Base-by-base conservation (phyloP, 2,113 vertebrate genomes). In the Ictidomys tridecemlineatus region DNA sequence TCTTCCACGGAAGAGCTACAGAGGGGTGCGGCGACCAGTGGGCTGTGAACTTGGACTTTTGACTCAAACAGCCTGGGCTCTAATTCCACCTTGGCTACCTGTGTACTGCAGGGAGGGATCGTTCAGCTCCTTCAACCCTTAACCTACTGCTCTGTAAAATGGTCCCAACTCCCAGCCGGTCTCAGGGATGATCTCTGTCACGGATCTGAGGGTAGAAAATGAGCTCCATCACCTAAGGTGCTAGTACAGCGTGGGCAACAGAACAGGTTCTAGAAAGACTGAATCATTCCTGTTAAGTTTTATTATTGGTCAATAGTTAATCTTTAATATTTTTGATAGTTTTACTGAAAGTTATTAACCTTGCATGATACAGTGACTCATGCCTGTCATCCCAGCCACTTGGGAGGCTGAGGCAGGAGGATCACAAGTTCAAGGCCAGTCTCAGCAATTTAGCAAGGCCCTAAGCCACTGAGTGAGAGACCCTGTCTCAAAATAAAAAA, bases 21-120 rank as follows among this genome's bases (percentile, higher is more conserved):
- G 30, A 56, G 32, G 48, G n/a, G 13, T 0, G 0, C 34, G 30
- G 51, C 14, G 22, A 56, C 51, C 72, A 39, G 0, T 0, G 1
- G 39, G 28, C 8, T 69, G 39, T 51, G 26, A 91, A 28, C 13
- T 76, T 83, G 58, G 28, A 39, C 63, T 87, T 82, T 39, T 82
- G 51, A 30, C 5, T n/a, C 69, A 18, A 39, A 51, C 12, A 20
- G 12, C 42, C 45, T 53, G 26, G 34, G 20, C 61, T 95, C 32
- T 34, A 79, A 42, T 93, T 78, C 58, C 32, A 61, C 67, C 18
- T 70, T 88, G 77, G 32, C 83, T 28, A 88, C 39, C n/a, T 11
- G 12, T 32, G 65, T 30, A 18, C 58, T 84, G 48, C 67, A 58
- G 67, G 39, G 58, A 30, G 24, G 61, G 10, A 18, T 65, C 12